Base-by-base conservation (phyloP, 2,888 invertebrate genomes). In the Nowickia ferox region DNA sequence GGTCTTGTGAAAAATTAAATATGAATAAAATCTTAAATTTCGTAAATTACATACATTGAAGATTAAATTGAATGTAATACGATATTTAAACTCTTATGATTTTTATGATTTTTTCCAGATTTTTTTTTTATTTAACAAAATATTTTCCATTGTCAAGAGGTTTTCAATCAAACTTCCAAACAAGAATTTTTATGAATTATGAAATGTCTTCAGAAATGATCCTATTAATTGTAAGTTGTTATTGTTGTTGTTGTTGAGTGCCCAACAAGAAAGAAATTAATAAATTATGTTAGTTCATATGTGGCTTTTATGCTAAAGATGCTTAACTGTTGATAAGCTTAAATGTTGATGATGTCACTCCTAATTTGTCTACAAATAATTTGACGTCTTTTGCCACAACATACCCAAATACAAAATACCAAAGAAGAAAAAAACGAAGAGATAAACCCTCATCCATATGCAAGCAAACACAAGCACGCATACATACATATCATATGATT, bases 281-380 rank as follows among this genome's bases (percentile, higher is more conserved):
- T 17, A 46, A 9, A 38, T 13, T 15, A 42, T 75, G 51, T 66
- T 57, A 57, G 19, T 42, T 63, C 71, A 63, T 71, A 63, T 55
- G 61, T 66, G 66, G 9, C 65, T 65, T 77, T 48, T 72, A 59
- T 40, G 59, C 68, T 42, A 53, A 53, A 71, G 74, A 84, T 79
- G 46, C 76, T 69, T 80, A 63, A 55, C 48, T 65, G 71, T 66
- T 76, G 83, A 86, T 86, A 86, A 83, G 79, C 86, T 83, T 80
- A 79, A 79, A 84, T 76, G 81, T 68, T 86, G 89, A 90, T 90
- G 90, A 91, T 90, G 90, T 90, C 90, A 90, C 90, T 89, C 87
- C 88, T 84, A 88, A 88, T 88, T 87, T 87, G 88, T 87, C 85
- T 74, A 84, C 66, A 84, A 84, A 87, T 63, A 46, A 38, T 76